Evolutionary conservation across 2,888 invertebrate species (phyloP), one percentile per base, ranked within the genome.

Genomic region (Ptilodon capucinus): DNA sequence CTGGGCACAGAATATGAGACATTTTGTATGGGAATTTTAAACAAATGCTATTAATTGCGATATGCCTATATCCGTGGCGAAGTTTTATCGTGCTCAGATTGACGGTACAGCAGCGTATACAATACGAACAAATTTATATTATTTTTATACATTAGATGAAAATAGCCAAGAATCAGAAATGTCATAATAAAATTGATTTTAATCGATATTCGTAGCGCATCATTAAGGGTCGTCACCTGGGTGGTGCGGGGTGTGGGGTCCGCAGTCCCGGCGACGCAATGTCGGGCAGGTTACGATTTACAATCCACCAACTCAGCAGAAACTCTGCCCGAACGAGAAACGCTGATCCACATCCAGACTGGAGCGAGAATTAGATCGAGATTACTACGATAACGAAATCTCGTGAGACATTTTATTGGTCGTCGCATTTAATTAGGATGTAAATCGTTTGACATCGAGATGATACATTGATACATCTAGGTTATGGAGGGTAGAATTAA

Each of bases 211-310:
- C 34, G 16, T 28, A 32, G 48, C 38, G 36, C 79, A 70, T 40
- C 81, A 64, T 81, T 82, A 81, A 23, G 58, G 63, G 84, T 81
- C 88, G 87, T 89, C 91, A 91, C 89, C 89, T 91, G 90, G 71
- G 83, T 63, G 75, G 76, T 49, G 76, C 60, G 81, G 70, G 71
- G 63, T 57, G 79, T 55, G 68, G 68, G 74, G 75, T 72, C 64
- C 68, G 68, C 74, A 74, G 76, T 69, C 76, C 65, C 72, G 91
- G 91, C 91, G 91, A 77, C 91, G 81, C 82, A 72, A 67, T 78
- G 91, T 76, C 91, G 91, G 90, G 89, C 91, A 91, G 91, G 91
- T 91, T 91, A 89, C 89, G 91, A 91, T 91, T 91, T 91, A 91
- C 91, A 87, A 90, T 81, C 90, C 77, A 86, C 88, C 76, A 80